Evolutionary conservation across 37 sponge, comb jelly and placozoan species (phyloP), one percentile per base, ranked within the genome.

Genomic region (Beroe forskalii): DNA sequence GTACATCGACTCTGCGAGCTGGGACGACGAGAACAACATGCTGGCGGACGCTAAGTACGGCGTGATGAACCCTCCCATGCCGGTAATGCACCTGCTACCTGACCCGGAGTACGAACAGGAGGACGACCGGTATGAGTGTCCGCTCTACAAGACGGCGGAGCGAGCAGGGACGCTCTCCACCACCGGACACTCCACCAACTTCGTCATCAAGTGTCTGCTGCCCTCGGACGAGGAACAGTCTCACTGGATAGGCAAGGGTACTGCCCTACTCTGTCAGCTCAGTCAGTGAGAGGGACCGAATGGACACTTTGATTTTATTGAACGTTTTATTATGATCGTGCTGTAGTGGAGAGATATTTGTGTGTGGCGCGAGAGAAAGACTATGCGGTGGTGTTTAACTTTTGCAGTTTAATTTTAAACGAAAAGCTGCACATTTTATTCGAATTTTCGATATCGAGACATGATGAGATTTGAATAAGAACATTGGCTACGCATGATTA

Each of bases 101-200:
- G 86, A 80, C 20, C 86, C 86, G 0, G 86, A 80, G 60, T 80
- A 80, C 31, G 86, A 44, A 37, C 38, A 37, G 55, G 86, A 80
- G 86, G 86, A 80, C 22, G 86, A 44, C 60, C 44, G 60, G 31
- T 80, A 80, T 37, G 86, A 80, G 48, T 80, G 86, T 80, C 86
- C 86, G 1, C 86, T 80, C 31, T 80, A 80, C 86, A 80, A 80
- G 55, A 80, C 86, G 27, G n/a, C 31, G 0, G 86, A 80, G 31
- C 39, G 86, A 25, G 86, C 86, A 22, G 86, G 86, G 3, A 80
- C 86, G 3, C 31, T 80, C 38, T 80, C 90, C 41, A 90, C 67
- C 1, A 27, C 90, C 93, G 97, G 97, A 90, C 99, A 98, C 67
- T 98, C 99, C 39, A 98, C 99, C 1, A 98, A 98, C 91, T 98